phyloP scores from a whole-genome alignment of 2,888 invertebrate genomes.

The Zonitis immaculata region DNA sequence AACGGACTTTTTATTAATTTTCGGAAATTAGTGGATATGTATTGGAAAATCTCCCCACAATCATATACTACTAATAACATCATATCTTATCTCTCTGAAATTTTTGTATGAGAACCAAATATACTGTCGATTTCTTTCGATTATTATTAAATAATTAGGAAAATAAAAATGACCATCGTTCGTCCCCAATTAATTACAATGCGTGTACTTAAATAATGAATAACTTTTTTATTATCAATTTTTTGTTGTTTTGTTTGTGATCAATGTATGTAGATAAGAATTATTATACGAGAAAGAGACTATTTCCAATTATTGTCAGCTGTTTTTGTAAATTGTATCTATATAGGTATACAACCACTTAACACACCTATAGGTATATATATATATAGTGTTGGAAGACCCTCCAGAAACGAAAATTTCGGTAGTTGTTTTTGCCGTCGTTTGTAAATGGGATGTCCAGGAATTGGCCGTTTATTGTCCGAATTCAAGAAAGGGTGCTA shows the following conservation, averaged over 20 bases:
- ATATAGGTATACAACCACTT: neutral
- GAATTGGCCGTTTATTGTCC: neutral
- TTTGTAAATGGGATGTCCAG: neutral
- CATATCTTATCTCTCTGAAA: too few relatives aligned
- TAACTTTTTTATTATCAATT: too few relatives aligned
- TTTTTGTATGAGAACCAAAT: too few relatives aligned
- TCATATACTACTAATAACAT: too few relatives aligned
- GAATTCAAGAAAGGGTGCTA: neutral
- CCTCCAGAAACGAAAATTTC: neutral
- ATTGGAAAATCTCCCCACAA: too few relatives aligned
- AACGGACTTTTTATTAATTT: too few relatives aligned
- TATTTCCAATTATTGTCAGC: neutral
- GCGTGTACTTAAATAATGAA: slow-evolving; percentile 28
- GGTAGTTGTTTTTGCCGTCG: neutral
- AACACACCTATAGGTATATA: too few relatives aligned
- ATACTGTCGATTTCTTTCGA: neutral
- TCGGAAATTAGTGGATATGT: too few relatives aligned
- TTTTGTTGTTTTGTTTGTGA: too few relatives aligned
- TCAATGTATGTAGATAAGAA: slow-evolving; percentile 16
- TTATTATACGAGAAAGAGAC: neutral
- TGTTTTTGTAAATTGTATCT: neutral
- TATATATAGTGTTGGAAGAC: neutral
- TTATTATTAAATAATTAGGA: neutral
- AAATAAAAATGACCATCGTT: neutral
- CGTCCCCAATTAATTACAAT: slow-evolving; percentile 25